Percentiles rank a stretch among this genome's conserved stretches.
These are phyloP conservation scores for Micrastur ruficollis DNA, from an alignment of 2,797 vertebrate species.

Conservation along the genomic window DNA sequence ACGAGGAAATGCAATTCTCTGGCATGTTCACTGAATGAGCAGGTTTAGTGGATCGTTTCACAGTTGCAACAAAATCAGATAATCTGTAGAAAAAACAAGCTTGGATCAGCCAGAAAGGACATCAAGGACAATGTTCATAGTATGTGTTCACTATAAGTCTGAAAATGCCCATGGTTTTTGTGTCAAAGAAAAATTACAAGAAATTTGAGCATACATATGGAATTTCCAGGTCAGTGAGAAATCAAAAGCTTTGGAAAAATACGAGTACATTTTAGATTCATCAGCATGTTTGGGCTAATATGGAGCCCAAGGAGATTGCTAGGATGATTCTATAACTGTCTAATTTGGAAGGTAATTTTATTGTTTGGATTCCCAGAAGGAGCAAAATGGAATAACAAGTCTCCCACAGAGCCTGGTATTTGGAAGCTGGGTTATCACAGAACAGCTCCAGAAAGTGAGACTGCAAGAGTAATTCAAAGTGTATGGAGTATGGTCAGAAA, in stretches of 20 bases:
- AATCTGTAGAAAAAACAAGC: neutral
- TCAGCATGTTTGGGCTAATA: neutral
- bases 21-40: neutral
- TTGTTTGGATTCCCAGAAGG: neutral
- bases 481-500: neutral
- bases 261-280: neutral
- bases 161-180: neutral
- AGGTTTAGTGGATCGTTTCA: neutral
- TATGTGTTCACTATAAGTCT: neutral
- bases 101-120: neutral
- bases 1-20: neutral
- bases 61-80: neutral
- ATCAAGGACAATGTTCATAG: neutral
- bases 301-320: neutral
- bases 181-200: neutral
- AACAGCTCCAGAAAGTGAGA: neutral
- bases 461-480: neutral
- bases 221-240: neutral
- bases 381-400: neutral
- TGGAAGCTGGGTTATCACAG: neutral
- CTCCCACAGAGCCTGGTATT: neutral
- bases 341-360: neutral
- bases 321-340: neutral
- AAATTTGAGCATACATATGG: neutral
- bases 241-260: neutral